Conservation (phyloP, 2,888 invertebrate species). For the Gymnoscelis rufifasciata region DNA sequence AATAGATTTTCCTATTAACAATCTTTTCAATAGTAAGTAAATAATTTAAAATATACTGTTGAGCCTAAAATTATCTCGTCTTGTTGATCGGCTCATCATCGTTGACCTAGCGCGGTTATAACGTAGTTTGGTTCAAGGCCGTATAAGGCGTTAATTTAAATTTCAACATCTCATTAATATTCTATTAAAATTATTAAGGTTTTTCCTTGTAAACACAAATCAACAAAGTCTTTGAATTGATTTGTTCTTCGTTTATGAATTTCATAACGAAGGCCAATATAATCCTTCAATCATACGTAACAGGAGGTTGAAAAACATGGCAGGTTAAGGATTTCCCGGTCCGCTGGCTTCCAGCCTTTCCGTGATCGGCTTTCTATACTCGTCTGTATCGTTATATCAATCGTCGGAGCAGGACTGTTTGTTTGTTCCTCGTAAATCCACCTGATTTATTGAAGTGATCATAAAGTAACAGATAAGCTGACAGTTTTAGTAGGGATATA, state of each 20-base stretch:
- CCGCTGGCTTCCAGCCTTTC: conserved; percentile 9
- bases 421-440: conserved; percentile 1
- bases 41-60: no score
- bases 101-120: no score
- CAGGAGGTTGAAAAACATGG: conserved; percentile 10
- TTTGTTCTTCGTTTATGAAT: neutral
- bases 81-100: no score
- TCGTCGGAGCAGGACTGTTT: conserved; percentile 10
- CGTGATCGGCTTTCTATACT: conserved; percentile 14
- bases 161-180: neutral
- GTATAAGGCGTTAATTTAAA: neutral
- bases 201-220: neutral
- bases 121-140: no score
- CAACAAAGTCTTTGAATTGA: neutral
- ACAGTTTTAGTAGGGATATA: neutral
- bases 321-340: conserved; percentile 22
- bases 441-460: conserved; percentile 9
- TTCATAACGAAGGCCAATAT: conserved; percentile 3
- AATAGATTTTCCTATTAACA: no score
- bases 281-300: conserved; percentile 11
- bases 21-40: no score
- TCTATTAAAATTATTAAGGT: neutral
- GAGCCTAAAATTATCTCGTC: no score
- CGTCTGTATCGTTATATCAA: conserved; percentile 11
- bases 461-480: no score